Evolutionary conservation across 2,113 vertebrate species (phyloP).

Genomic region (Hemiprocne comata): DNA sequence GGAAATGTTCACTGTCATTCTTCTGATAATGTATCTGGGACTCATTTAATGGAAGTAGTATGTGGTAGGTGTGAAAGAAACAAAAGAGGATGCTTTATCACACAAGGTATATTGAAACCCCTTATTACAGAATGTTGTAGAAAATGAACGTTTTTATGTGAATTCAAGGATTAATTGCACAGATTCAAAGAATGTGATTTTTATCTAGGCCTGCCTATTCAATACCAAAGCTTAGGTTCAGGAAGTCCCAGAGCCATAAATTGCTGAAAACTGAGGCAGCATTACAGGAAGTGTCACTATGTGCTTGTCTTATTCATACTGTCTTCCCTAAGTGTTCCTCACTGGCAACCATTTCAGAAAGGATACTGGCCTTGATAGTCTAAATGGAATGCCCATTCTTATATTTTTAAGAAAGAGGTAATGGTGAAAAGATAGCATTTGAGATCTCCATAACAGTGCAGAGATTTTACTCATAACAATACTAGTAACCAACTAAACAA

Average conservation of each 20-base stretch:
- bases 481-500: not conserved
- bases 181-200: not conserved
- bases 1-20: not conserved
- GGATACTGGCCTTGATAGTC: not conserved
- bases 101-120: not conserved
- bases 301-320: rapidly evolving
- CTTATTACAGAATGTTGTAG: not conserved
- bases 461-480: not conserved
- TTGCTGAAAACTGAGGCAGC: not conserved
- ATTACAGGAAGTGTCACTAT: not conserved
- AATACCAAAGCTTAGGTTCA: not conserved
- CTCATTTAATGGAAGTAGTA: not conserved
- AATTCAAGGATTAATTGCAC: not conserved
- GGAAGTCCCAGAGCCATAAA: not conserved
- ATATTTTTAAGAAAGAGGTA: not conserved
- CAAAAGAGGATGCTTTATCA: not conserved
- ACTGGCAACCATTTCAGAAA: not conserved
- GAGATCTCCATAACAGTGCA: not conserved
- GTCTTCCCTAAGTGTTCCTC: not conserved
- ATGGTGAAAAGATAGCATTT: not conserved
- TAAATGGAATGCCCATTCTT: not conserved
- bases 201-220: not conserved
- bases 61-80: not conserved
- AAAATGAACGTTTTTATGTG: not conserved
- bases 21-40: not conserved